Base-by-base conservation (phyloP, 2,888 invertebrate genomes). In the Drosophila anomelani region DNA sequence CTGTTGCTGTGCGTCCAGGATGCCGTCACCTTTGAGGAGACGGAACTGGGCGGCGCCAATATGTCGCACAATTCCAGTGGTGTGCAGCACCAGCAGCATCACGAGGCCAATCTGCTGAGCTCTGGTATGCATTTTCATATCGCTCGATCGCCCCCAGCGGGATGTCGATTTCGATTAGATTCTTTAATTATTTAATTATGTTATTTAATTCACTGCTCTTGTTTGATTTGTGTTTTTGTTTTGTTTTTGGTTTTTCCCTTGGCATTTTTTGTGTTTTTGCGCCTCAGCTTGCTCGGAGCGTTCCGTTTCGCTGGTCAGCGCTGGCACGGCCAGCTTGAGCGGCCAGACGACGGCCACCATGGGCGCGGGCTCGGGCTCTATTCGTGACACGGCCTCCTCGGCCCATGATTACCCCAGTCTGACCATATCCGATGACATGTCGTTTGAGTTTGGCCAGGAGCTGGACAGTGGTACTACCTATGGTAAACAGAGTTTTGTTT, bases 1-100 rank as follows among this genome's bases (percentile, higher is more conserved):
- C 93, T 97, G 49, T 93, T 96, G 88, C 93, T 96, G 56, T 95
- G 95, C 79, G 96, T 97, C 5, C 96, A 96, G 91, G 97, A 97
- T 91, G 95, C 96, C 10, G 96, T 96, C 0, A 94, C 95, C 49
- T 95, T 95, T 88, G 97, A 97, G 92, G 95, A 95, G 90, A 94
- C 94, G 51, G 95, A 96, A 85, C 93, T 95, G 44, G 93, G 94
- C 54, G 94, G 94, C 2, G 43, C 46, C 23, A 53, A 46, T 26
- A 93, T 93, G 0, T 64, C 66, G 51, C 94, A 94, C 36, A 83
- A 78, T 6, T 79, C 80, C 94, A 10, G 93, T 94, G 64, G 70
- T 41, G 60, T 87, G 82, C 92, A 66, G 79, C 34, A 53, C 5
- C 51, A 34, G 15, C 88, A 63, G 15, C 88, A 63, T 17, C 80